Base-by-base conservation (phyloP, 2,888 invertebrate species). In the Buathra laborator region DNA sequence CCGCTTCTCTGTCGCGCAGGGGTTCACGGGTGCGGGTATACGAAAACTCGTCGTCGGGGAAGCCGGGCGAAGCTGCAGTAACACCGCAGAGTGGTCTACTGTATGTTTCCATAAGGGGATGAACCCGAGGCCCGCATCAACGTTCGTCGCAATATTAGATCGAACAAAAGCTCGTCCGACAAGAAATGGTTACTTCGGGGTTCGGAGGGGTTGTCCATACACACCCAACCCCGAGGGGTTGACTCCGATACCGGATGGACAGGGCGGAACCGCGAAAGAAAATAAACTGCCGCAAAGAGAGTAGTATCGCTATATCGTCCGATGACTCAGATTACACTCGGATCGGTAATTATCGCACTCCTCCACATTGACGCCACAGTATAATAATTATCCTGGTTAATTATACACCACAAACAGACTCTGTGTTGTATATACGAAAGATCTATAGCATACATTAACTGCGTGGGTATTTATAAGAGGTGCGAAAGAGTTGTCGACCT, bases 181-280 rank as follows among this genome's bases (percentile, higher is more conserved):
- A 62, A 44, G 62, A 51, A 64, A 62, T 68, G 74, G 76, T 79
- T 81, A 64, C 56, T 79, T 83, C 66, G 51, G 37, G 6, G 68
- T 80, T 37, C n/a, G 77, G 78, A 53, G 66, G 81, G 78, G 74
- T 51, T 66, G 62, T 66, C 79, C 46, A 46, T 75, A 75, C 51
- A 19, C 74, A 37, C 66, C 24, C 64, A 72, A 46, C 75, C n/a
- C 67, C 32, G 72, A 83, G 85, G 85, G 85, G 76, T 76, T 80
- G 32, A 76, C 80, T 75, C 32, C n/a, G 48, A 79, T 68, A 43
- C 74, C 83, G 80, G 86, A 86, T 80, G 85, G 64, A 77, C 86
- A 70, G 80, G 85, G 83, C 82, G 80, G 85, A 86, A 84, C 83
- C 85, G 70, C 80, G 43, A 70, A 78, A 85, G 66, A 81, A 81